Base-by-base conservation (phyloP, 2,888 invertebrate species). In the Caenorhabditis auriculariae region DNA sequence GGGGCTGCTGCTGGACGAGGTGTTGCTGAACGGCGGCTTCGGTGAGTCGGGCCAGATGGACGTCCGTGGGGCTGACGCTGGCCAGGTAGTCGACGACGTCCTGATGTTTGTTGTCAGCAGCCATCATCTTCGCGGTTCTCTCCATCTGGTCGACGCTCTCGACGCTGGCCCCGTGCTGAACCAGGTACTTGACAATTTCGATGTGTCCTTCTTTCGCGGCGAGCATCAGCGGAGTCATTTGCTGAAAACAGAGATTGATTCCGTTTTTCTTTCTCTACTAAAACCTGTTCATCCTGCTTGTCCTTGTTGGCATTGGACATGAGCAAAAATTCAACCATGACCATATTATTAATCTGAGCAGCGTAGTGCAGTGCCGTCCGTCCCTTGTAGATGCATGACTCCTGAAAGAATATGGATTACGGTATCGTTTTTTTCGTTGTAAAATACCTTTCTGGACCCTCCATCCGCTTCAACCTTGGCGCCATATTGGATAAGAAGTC, bases 361-460 rank as follows among this genome's bases (percentile, higher is more conserved):
- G 57, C 57, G 21, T 46, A 57, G 28, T 57, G 57, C 7, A 57
- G 52, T 7, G 57, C 57, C 0, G 57, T 52, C 26, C 57, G 5
- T 42, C 57, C 57, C 3, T 46, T 15, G 38, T 43, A 57, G 26
- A 47, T 47, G 1, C 37, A 41, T 37, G 57, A 43, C n/a, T 57
- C 52, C n/a, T n/a, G n/a, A n/a, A n/a, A n/a, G n/a, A n/a, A n/a
- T n/a, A n/a, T n/a, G n/a, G n/a, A n/a, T n/a, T n/a, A n/a, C n/a
- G n/a, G n/a, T n/a, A n/a, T n/a, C n/a, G n/a, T n/a, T n/a, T n/a
- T n/a, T n/a, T n/a, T n/a, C n/a, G n/a, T n/a, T n/a, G n/a, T n/a
- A n/a, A n/a, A n/a, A n/a, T 21, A 15, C 45, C 9, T 42, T 47
- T 17, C 57, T 47, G 0, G 41, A 7, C 3, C 29, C 19, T 9